Evolutionary conservation across 2,888 invertebrate genomes (phyloP).

Genomic region (Agrypnus murinus): DNA sequence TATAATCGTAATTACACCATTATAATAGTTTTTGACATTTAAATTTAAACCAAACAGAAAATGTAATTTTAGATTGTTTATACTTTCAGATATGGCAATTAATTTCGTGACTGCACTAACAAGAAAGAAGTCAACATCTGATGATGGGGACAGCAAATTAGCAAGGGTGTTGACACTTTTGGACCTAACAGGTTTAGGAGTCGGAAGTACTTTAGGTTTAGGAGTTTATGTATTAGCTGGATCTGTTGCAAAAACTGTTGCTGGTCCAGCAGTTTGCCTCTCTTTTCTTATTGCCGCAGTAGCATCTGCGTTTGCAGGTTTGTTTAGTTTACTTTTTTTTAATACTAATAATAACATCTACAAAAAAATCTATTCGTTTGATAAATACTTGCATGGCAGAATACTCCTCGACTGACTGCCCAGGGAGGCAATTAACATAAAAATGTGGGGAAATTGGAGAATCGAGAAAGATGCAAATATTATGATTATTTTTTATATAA

Average conservation of each 20-base stretch:
- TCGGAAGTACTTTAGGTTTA: slow-evolving; percentile 92
- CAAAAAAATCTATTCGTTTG: too few relatives aligned
- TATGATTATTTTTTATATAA: too few relatives aligned
- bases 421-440: too few relatives aligned
- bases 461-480: too few relatives aligned
- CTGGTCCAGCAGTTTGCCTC: slow-evolving; percentile 93
- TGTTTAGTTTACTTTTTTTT: too few relatives aligned
- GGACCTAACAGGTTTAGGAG: slow-evolving; percentile 91
- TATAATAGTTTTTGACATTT: not conserved
- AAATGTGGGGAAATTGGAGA: too few relatives aligned
- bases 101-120: slow-evolving; percentile 61
- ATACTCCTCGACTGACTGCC: too few relatives aligned
- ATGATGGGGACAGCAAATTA: slow-evolving; percentile 68
- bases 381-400: too few relatives aligned
- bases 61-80: too few relatives aligned
- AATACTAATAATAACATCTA: too few relatives aligned
- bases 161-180: slow-evolving; percentile 84
- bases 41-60: too few relatives aligned
- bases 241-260: slow-evolving; percentile 87
- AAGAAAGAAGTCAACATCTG: slow-evolving; percentile 70
- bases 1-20: not conserved
- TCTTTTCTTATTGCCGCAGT: slow-evolving; percentile 94
- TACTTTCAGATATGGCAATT: slow-evolving; percentile 54
- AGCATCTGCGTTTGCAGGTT: slow-evolving; percentile 94
- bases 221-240: slow-evolving; percentile 97